Conservation (phyloP, 2,113 vertebrate genomes). For the Murina feae region DNA sequence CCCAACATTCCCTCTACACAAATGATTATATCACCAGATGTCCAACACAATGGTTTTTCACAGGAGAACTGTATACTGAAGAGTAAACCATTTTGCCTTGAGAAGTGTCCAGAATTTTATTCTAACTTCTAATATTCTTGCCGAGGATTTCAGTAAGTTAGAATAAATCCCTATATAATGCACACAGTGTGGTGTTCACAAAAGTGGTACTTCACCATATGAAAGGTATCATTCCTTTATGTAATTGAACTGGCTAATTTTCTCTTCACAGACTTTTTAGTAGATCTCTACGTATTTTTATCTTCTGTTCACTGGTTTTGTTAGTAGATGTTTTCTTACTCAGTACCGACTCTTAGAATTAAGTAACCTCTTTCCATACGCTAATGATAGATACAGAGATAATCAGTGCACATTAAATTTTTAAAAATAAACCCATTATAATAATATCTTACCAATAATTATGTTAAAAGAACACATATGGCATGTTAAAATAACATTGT, state of each 20-base stretch:
- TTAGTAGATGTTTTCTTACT: neutral
- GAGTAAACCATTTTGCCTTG: constrained; percentile 30
- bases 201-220: neutral
- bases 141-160: neutral
- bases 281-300: neutral
- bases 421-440: neutral
- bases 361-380: neutral
- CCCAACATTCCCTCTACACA: neutral
- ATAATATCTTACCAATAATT: neutral
- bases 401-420: neutral
- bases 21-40: constrained; percentile 40
- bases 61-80: constrained; percentile 22
- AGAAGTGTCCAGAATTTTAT: constrained; percentile 32
- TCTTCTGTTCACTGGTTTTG: neutral
- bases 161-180: neutral
- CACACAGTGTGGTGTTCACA: neutral
- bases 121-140: neutral
- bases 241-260: neutral
- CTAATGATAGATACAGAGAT: neutral
- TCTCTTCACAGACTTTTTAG: neutral
- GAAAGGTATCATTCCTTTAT: neutral
- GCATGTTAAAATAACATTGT: neutral
- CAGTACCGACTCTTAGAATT: neutral
- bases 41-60: constrained; percentile 26
- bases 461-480: neutral